Evolutionary conservation across 92 coral and sea anemone genomes (phyloP).

Genomic region (Micromussa lordhowensis): DNA sequence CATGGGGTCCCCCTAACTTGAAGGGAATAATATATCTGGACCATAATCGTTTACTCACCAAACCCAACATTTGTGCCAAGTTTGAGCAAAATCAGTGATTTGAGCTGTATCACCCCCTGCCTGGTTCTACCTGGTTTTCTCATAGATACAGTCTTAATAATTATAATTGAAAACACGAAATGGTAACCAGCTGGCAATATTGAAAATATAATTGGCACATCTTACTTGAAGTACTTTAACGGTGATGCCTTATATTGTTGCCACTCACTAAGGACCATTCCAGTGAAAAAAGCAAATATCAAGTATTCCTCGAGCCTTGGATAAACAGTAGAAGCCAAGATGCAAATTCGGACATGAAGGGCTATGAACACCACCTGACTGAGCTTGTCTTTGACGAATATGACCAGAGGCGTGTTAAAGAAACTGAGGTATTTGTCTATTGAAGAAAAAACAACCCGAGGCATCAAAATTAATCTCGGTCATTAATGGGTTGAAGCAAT

Average conservation of each 20-base stretch:
- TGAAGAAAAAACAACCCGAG: not conserved
- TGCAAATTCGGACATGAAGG: slow-evolving; percentile 25
- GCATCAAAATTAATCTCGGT: no score
- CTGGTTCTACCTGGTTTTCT: no score
- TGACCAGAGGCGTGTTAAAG: slow-evolving; percentile 25
- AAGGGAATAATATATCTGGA: no score
- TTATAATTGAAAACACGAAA: not conserved
- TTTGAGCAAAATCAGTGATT: no score
- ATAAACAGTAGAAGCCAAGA: slow-evolving; percentile 1
- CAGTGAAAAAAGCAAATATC: slow-evolving; percentile 28
- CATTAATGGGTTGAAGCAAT: no score
- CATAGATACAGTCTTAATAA: no score
- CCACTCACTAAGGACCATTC: slow-evolving; percentile 23
- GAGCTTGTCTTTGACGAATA: slow-evolving; percentile 34
- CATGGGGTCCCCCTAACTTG: no score
- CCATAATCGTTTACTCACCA: no score
- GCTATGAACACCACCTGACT: slow-evolving; percentile 22
- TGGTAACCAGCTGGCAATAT: not conserved
- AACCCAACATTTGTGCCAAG: no score
- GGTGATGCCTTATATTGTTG: slow-evolving; percentile 26
- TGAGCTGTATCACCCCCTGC: no score
- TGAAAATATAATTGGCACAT: not conserved
- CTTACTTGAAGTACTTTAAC: slow-evolving; percentile 49
- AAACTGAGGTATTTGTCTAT: slow-evolving; percentile 31
- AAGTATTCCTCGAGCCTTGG: slow-evolving; percentile 23